phyloP scores from a whole-genome alignment of 1,140 invertebrate species.

The Penaeus indicus region DNA sequence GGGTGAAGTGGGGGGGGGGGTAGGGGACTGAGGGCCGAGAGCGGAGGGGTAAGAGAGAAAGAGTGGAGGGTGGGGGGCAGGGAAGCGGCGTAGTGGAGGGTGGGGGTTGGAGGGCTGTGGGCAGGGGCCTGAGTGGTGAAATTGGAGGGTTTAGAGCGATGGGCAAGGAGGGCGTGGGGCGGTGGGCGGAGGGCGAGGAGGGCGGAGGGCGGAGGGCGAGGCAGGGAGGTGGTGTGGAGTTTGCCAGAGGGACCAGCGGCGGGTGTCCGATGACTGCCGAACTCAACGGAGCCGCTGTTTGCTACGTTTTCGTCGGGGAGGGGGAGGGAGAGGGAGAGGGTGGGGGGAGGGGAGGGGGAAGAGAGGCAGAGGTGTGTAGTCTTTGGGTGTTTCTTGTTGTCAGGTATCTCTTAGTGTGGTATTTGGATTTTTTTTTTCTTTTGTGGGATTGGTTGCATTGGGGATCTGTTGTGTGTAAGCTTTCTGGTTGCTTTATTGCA shows the following conservation, averaged over 20 bases:
- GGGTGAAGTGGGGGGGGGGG: neutral
- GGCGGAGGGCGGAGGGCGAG: neutral
- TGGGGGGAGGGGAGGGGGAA: neutral
- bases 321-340: neutral
- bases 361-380: neutral
- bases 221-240: neutral
- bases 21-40: neutral
- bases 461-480: no score
- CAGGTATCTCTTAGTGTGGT: no score
- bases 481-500: no score
- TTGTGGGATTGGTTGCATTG: no score
- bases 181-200: neutral
- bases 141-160: neutral
- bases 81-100: neutral
- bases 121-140: neutral
- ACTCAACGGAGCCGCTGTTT: no score
- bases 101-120: neutral
- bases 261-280: no score
- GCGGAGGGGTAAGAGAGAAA: neutral
- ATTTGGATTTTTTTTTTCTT: neutral
- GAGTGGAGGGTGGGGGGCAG: neutral
- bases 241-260: neutral
- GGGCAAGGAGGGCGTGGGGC: neutral
- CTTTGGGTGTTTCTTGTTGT: no score
- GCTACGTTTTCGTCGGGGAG: neutral